phyloP scores from a whole-genome alignment of 2,888 invertebrate species.

The Mesorhabditis sp. region DNA sequence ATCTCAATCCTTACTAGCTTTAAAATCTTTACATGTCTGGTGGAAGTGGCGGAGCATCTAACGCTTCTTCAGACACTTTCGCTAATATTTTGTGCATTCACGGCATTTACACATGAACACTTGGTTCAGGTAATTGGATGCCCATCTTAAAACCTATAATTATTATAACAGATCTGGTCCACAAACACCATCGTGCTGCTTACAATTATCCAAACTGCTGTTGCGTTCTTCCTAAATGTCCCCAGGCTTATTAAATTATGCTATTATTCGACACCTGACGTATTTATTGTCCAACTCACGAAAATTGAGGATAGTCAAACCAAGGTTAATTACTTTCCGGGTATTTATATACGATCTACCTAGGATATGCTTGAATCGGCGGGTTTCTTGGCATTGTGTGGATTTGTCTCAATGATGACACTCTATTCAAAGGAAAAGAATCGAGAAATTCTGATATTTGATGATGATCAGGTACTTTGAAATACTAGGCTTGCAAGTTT shows the following conservation, averaged over 20 bases:
- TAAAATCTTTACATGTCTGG: conserved; percentile 1
- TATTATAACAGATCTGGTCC: not conserved
- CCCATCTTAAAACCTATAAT: not conserved
- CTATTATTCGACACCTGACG: not conserved
- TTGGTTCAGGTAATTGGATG: not conserved
- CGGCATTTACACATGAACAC: conserved; percentile 1
- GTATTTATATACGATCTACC: not conserved
- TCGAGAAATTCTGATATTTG: not conserved
- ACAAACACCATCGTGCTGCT: not conserved
- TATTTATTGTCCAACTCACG: not conserved
- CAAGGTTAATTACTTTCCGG: not conserved
- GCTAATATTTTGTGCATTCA: not conserved
- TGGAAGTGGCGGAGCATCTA: not conserved
- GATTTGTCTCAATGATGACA: not conserved
- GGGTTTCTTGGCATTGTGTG: not conserved
- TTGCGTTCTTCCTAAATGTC: not conserved
- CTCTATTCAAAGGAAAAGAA: conserved; percentile 3
- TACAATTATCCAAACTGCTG: conserved; percentile 3
- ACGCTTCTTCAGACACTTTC: not conserved
- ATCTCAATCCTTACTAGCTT: not conserved
- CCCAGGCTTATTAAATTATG: not conserved
- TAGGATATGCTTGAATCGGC: not conserved
- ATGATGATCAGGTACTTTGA: not conserved
- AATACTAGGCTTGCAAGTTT: not conserved
- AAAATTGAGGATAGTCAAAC: not conserved